These are phyloP conservation scores for Hemibagrus guttatus DNA, from an alignment of 2,797 vertebrate genomes.

Conservation along the genomic window DNA sequence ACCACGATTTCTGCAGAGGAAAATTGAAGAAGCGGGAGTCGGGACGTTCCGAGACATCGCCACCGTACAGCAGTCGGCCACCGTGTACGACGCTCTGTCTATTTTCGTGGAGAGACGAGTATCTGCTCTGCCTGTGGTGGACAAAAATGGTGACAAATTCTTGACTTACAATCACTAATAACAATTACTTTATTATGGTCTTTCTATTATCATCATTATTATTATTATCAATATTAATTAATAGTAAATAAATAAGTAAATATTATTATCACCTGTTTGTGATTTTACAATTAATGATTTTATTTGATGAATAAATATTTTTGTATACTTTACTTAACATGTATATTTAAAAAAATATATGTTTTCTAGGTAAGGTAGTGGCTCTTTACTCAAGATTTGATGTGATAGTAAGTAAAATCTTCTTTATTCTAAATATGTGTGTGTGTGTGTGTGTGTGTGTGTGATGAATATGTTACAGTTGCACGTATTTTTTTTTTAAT, in stretches of 20 bases:
- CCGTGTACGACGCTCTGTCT: slow-evolving; percentile 82
- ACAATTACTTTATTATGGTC: too few relatives aligned
- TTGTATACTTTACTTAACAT: not conserved
- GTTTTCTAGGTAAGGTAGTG: slow-evolving; percentile 83
- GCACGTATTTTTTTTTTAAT: not conserved
- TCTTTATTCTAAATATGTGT: not conserved
- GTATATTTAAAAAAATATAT: too few relatives aligned
- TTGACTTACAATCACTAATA: too few relatives aligned
- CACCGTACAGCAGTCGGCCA: slow-evolving; percentile 78
- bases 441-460: not conserved
- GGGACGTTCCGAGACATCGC: slow-evolving; percentile 93
- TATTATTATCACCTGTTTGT: too few relatives aligned
- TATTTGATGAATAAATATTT: not conserved
- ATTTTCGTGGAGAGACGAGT: slow-evolving; percentile 90
- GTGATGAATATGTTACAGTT: not conserved
- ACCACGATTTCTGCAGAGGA: slow-evolving; percentile 80
- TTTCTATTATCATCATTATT: not conserved
- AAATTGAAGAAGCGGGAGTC: slow-evolving; percentile 83
- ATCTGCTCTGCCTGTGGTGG: slow-evolving; percentile 88
- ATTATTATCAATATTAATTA: not conserved
- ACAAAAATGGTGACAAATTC: slow-evolving; percentile 74
- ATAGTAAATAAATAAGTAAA: too few relatives aligned
- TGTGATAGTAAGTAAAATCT: slow-evolving; percentile 85
- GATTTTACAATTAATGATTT: too few relatives aligned
- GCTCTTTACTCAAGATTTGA: slow-evolving; percentile 94